Evolutionary conservation across 2,797 vertebrate species (phyloP), one percentile per base, ranked within the genome.

Genomic region (Graptemys geographica): DNA sequence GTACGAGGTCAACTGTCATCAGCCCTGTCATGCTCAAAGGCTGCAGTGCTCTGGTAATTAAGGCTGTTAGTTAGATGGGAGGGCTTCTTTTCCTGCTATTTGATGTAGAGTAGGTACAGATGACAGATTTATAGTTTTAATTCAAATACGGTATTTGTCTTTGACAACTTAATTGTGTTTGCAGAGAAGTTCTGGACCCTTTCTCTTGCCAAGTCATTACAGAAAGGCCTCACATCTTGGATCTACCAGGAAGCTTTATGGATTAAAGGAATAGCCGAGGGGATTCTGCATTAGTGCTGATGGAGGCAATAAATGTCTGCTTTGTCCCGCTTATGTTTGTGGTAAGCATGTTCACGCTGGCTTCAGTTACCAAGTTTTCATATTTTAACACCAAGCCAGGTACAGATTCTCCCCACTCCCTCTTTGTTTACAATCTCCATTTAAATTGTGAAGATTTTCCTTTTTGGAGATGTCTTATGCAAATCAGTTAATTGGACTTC

Each of bases 61-160:
- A 91, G 83, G 81, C 33, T 90, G 78, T 94, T 52, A 41, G 37
- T 33, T 89, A 94, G 79, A 95, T 84, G 57, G 87, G 95, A 95
- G 88, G 84, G 65, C 69, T 86, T 65, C 90, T 91, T 95, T 96
- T 94, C 90, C 87, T 93, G 94, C 87, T 90, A 93, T 95, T 93
- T 92, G 59, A 95, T 89, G 93, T 93, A 86, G 87, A 79, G 94
- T 95, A 94, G 84, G 94, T 74, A 94, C 81, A 95, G 94, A 96
- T 86, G 88, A 97, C 97, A 98, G 97, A 98, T 98, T 97, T 97
- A 97, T 98, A 94, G 96, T 52, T 98, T 97, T 98, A 97, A 98
- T 98, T 98, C 96, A 97, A 94, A 98, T 97, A 96, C 72, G 51
- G 92, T 94, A 96, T 97, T 97, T 96, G 95, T 95, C 85, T 95